Percentiles rank a stretch among this genome's conserved stretches.
Conservation (phyloP, 92 coral and sea anemone genomes). For the Epizoanthus ramosus region DNA sequence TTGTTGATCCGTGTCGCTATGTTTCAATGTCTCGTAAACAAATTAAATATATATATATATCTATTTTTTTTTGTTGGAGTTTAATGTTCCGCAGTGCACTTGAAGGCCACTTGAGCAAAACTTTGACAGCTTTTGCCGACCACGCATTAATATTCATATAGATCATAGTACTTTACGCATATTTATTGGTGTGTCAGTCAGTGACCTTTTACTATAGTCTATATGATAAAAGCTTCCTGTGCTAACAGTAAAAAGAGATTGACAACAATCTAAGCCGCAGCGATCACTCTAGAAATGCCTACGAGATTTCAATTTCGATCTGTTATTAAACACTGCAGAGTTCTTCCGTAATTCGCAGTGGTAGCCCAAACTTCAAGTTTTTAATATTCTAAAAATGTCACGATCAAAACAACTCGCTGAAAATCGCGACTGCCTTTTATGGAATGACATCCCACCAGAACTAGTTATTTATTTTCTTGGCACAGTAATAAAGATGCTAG, state of each 20-base stretch:
- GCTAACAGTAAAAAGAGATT: background rate
- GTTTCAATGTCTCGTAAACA: slow-evolving; percentile 7
- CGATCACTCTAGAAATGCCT: background rate
- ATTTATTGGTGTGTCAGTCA: background rate
- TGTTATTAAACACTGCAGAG: background rate
- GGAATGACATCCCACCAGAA: background rate
- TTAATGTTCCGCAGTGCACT: slow-evolving; percentile 2
- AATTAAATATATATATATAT: background rate
- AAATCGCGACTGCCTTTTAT: background rate
- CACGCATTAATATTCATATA: too few relatives aligned
- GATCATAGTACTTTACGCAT: background rate
- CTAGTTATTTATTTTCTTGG: background rate
- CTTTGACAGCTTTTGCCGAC: too few relatives aligned
- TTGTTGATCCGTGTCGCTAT: background rate
- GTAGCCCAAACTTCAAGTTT: background rate
- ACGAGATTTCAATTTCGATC: background rate
- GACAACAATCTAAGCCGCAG: background rate
- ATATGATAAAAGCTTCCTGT: slow-evolving; percentile 10
- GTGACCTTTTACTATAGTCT: background rate
- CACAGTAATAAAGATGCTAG: too few relatives aligned
- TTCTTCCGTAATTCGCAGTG: background rate
- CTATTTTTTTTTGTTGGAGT: background rate
- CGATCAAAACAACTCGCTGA: slow-evolving; percentile 3
- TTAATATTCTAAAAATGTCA: background rate
- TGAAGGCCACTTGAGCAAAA: too few relatives aligned